These are phyloP conservation scores for Florisuga fusca DNA, from an alignment of 2,797 vertebrate species.

Conservation along the genomic window DNA sequence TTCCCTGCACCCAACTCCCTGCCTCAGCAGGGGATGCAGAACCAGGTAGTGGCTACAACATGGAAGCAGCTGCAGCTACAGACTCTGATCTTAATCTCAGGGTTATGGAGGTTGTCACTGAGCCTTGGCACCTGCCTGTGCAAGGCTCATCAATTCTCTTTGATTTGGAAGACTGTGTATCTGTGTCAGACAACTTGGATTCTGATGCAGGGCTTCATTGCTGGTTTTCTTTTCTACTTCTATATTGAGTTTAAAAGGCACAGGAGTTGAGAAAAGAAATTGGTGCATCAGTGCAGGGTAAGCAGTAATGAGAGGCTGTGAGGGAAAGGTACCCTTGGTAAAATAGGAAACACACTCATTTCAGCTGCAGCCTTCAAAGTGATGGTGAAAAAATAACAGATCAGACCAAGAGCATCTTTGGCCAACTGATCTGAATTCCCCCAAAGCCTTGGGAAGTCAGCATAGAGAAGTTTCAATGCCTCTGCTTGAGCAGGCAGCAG, in stretches of 20 bases:
- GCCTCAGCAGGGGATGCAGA: neutral
- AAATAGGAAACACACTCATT: neutral
- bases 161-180: conserved; percentile 27
- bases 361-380: neutral
- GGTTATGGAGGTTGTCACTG: neutral
- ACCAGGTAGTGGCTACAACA: neutral
- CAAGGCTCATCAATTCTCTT: conserved; percentile 54
- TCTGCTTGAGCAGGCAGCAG: rapidly evolving
- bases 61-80: neutral
- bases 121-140: conserved; percentile 28
- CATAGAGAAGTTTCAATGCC: neutral
- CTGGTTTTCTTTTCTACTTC: neutral
- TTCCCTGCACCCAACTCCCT: neutral
- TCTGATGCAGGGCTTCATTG: neutral
- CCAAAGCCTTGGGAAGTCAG: rapidly evolving
- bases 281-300: neutral
- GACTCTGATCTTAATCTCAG: neutral
- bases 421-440: neutral
- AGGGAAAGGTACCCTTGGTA: neutral
- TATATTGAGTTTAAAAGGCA: neutral
- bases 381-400: neutral
- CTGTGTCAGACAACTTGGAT: conserved; percentile 14
- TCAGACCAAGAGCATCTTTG: neutral
- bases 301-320: neutral
- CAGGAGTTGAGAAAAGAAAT: neutral